Conservation (phyloP, 2,113 vertebrate species). For the Mixornis gularis region DNA sequence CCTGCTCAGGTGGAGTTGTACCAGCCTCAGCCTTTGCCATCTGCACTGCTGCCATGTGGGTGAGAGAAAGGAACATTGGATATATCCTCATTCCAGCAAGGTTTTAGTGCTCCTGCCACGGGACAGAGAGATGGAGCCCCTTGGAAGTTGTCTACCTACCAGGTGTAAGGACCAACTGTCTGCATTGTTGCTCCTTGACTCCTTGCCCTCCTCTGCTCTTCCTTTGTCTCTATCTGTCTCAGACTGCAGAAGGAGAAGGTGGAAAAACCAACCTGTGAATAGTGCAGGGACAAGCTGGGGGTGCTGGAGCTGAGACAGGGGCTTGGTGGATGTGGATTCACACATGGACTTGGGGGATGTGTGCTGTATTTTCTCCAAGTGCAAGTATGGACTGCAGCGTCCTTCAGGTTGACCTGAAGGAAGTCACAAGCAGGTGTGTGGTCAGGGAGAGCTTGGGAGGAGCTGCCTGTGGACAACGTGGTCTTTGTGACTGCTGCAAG, state of each 20-base stretch:
- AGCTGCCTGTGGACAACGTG: fast-evolving
- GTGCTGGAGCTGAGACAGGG: background rate
- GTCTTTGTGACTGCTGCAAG: background rate
- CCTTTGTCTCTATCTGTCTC: background rate
- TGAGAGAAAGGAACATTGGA: background rate
- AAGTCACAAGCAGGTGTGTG: background rate
- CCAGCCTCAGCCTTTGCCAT: background rate
- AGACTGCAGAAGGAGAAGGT: background rate
- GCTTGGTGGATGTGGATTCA: background rate
- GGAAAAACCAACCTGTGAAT: background rate
- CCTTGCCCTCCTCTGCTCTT: background rate
- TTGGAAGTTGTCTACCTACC: fast-evolving
- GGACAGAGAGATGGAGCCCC: background rate
- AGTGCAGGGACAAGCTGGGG: background rate
- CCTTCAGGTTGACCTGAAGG: background rate
- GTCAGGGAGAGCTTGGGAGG: background rate
- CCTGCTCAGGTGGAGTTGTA: background rate
- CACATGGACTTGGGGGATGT: fast-evolving
- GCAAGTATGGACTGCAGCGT: background rate
- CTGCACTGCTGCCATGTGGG: background rate
- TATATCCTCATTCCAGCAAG: fast-evolving
- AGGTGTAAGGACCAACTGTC: background rate
- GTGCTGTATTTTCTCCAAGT: fast-evolving
- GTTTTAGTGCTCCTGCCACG: background rate
- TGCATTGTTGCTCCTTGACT: background rate